A percentile compares a stretch with the other conserved stretches of the same genome.
phyloP scores from a whole-genome alignment of 2,113 vertebrate species.

The Acanthochromis polyacanthus region DNA sequence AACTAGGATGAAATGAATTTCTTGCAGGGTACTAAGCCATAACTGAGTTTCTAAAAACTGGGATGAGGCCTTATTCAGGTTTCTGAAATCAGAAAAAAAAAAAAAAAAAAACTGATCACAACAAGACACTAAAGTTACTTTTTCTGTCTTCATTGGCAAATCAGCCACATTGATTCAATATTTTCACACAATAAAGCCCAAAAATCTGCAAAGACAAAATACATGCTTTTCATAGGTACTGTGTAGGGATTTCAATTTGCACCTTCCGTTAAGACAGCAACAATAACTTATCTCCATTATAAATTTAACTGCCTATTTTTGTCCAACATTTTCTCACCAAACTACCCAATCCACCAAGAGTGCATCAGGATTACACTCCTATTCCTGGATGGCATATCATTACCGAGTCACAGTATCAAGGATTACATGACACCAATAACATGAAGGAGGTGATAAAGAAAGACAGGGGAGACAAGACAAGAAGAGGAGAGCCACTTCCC shows the following conservation, averaged over 20 bases:
- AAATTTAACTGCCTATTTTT: neutral
- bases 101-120: no score
- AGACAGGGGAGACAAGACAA: slow-evolving; percentile 48
- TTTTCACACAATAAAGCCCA: neutral
- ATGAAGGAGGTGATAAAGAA: slow-evolving; percentile 65
- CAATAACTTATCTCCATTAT: neutral
- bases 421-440: slow-evolving; percentile 70
- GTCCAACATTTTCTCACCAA: neutral
- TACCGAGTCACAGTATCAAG: slow-evolving; percentile 41
- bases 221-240: neutral
- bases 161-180: neutral
- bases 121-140: neutral
- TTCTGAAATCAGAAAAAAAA: no score
- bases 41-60: no score
- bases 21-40: no score
- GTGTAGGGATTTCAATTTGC: neutral
- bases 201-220: neutral
- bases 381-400: slow-evolving; percentile 26
- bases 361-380: slow-evolving; percentile 25
- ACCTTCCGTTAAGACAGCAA: neutral
- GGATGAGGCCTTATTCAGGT: no score
- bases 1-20: no score
- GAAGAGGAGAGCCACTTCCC: slow-evolving; percentile 52
- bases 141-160: neutral
- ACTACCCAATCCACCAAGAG: neutral